Evolutionary conservation across 2,888 invertebrate species (phyloP), one percentile per base, ranked within the genome.

Genomic region (Oconnorella tubifera): DNA sequence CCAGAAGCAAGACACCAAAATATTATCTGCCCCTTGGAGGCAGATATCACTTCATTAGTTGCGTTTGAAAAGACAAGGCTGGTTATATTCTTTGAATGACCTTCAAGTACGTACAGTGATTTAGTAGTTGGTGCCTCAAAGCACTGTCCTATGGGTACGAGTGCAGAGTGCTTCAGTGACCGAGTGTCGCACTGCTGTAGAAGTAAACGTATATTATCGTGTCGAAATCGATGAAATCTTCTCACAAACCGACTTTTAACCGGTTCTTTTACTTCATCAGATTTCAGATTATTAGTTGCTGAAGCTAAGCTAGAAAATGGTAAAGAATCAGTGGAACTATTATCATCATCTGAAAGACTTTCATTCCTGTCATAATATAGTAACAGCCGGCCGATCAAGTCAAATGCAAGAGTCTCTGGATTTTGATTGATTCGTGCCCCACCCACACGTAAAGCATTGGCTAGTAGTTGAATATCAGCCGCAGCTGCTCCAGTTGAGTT

Each of bases 351-450:
- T 3, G 48, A 31, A 25, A 29, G 29, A 72, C 90, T 88, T 0
- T 87, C 86, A 81, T 77, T 76, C 0, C 86, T 84, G 0, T 89
- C 89, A 25, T 92, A 90, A 84, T 95, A 93, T 0, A 96, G 96
- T 33, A 97, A 81, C 23, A 98, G 85, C 53, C 97, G 85, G 0
- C 95, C 96, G 0, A 93, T 88, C 2, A 97, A 84, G 80, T 97
- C 96, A 0, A 92, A 91, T 0, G 92, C 94, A 64, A 97, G 83
- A 6, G 68, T 66, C 48, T 65, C 66, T 2, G 72, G 72, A 49
- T 66, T 65, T 33, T 67, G 56, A 55, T 65, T 66, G 33, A 72
- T 59, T 31, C 68, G 59, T 6, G 64, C 48, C 4, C 70, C 66
- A 4, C 64, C 62, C 25, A 72, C 48, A 50, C 66, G 33, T 32